A percentile compares a stretch with the other conserved stretches of the same genome.
These are phyloP conservation scores for Odontesthes bonariensis DNA, from an alignment of 2,113 vertebrate genomes.

Conservation along the genomic window DNA sequence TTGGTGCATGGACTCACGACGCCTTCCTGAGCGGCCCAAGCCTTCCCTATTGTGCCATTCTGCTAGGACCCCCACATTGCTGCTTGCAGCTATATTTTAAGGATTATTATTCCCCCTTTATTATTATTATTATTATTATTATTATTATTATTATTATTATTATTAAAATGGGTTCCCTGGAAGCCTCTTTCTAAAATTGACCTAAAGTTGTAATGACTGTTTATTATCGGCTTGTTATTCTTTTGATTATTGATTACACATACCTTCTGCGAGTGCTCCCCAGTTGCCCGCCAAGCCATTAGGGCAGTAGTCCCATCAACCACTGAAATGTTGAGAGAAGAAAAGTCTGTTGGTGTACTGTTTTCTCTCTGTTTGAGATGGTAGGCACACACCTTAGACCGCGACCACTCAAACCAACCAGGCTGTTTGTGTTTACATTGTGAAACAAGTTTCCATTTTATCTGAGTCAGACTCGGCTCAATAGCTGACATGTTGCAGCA, in stretches of 20 bases:
- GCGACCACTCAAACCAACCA: slow-evolving; percentile 23
- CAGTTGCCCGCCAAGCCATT: slow-evolving; percentile 14
- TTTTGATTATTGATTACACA: slow-evolving; percentile 20
- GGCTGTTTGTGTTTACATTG: slow-evolving; percentile 34
- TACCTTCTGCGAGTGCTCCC: slow-evolving; percentile 26
- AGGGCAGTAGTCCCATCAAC: slow-evolving; percentile 24
- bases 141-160: no score
- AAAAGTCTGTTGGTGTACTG: slow-evolving; percentile 33
- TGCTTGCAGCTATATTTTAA: no score
- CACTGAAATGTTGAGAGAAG: slow-evolving; percentile 34
- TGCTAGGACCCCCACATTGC: no score
- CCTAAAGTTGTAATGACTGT: no score
- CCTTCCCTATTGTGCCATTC: no score
- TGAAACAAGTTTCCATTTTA: slow-evolving; percentile 18
- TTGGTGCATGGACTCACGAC: no score
- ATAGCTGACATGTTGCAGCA: slow-evolving; percentile 6
- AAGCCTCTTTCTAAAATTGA: no score
- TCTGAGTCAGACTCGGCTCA: slow-evolving; percentile 16
- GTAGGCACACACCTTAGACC: slow-evolving; percentile 25
- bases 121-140: no score
- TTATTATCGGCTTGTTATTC: not conserved
- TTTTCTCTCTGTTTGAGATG: slow-evolving; percentile 54
- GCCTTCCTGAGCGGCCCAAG: no score
- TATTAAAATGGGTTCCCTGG: no score
- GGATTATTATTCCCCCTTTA: no score